A percentile compares a stretch with the other conserved stretches of the same genome.
phyloP scores from a whole-genome alignment of 30 jellyfish, hydroid and myxozoan species.

The Hydra vulgaris region DNA sequence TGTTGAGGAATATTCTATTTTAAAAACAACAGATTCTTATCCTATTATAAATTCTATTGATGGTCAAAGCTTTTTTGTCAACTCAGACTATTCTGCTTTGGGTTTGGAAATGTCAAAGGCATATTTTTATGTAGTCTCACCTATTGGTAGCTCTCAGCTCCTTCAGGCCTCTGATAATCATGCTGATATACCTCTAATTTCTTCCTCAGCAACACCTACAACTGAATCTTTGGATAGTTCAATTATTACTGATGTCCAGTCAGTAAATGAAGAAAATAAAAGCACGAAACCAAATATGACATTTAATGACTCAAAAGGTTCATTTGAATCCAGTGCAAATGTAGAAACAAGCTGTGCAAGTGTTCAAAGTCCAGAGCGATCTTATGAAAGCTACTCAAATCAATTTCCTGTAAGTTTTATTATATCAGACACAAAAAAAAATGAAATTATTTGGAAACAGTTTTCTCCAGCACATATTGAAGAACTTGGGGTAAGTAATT shows the following conservation, averaged over 20 bases:
- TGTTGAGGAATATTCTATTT: neutral
- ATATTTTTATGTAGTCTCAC: constrained; percentile 27
- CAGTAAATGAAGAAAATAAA: neutral
- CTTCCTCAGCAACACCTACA: neutral
- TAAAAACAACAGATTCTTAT: constrained; percentile 3
- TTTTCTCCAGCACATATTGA: neutral
- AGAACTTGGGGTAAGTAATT: neutral
- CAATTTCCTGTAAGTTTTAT: neutral
- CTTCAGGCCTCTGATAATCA: neutral
- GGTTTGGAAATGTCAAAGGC: constrained; percentile 22
- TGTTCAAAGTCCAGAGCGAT: neutral
- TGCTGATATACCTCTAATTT: neutral
- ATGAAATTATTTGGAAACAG: neutral
- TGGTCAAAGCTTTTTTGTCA: constrained; percentile 24
- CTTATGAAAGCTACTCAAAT: neutral
- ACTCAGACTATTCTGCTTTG: constrained; percentile 18
- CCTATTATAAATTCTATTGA: neutral
- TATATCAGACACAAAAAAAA: neutral
- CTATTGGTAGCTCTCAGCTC: constrained; percentile 8
- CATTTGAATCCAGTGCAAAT: neutral
- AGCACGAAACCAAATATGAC: neutral
- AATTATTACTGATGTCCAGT: neutral
- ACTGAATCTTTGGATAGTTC: neutral
- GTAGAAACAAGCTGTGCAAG: neutral
- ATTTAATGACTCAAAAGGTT: neutral